Conservation (phyloP, 2,113 vertebrate species). For the Zapus hudsonius region DNA sequence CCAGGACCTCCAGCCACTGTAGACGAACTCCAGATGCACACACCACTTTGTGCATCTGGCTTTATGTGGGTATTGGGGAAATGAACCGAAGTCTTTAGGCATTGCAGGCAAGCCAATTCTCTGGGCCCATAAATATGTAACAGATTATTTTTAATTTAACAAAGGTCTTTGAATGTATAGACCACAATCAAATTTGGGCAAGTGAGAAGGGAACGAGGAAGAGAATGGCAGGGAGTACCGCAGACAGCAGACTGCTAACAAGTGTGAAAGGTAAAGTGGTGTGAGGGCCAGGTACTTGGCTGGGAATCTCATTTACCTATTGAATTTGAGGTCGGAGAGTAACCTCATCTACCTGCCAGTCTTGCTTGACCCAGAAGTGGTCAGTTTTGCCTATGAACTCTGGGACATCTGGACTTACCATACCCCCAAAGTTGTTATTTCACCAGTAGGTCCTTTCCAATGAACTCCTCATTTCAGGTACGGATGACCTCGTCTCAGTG, state of each 20-base stretch:
- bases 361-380: neutral
- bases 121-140: too few relatives aligned
- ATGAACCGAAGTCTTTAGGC: too few relatives aligned
- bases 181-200: neutral
- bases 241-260: neutral
- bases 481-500: neutral
- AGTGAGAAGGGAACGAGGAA: neutral
- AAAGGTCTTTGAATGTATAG: neutral
- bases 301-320: neutral
- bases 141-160: neutral
- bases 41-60: too few relatives aligned
- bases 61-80: too few relatives aligned
- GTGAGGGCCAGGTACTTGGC: neutral
- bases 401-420: neutral
- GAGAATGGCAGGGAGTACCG: neutral
- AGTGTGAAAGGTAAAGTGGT: neutral
- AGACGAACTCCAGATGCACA: too few relatives aligned
- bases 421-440: neutral
- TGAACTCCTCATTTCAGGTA: neutral
- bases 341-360: neutral
- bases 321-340: neutral
- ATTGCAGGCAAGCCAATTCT: too few relatives aligned
- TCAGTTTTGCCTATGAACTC: neutral
- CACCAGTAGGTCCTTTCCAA: neutral
- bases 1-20: too few relatives aligned